Conservation (phyloP, 2,888 invertebrate genomes). For the Pollenia griseotomentosa region DNA sequence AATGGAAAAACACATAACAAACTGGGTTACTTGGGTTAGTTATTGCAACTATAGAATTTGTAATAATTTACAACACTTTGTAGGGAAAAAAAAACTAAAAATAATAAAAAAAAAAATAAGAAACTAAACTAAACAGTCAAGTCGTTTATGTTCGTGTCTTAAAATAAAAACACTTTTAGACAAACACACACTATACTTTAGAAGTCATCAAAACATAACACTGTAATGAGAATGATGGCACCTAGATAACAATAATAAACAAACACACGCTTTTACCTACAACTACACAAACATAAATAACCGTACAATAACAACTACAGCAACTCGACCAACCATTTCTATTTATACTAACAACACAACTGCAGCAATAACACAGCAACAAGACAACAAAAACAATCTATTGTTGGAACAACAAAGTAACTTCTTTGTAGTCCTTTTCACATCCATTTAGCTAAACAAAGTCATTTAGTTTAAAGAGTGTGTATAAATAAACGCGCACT, state of each 20-base stretch:
- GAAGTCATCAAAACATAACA: constrained; percentile 54
- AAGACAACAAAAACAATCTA: constrained; percentile 35
- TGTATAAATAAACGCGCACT: background rate
- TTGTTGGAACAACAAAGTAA: constrained; percentile 44
- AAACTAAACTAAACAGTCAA: background rate
- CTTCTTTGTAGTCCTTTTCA: constrained; percentile 37
- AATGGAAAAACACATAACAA: constrained; percentile 31
- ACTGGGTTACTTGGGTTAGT: constrained; percentile 64
- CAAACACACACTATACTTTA: constrained; percentile 24
- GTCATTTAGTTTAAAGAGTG: constrained; percentile 18
- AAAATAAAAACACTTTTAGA: background rate
- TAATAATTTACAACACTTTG: constrained; percentile 51
- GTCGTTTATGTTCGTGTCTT: constrained; percentile 28
- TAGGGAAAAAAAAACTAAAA: background rate
- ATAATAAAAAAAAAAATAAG: background rate
- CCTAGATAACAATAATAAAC: constrained; percentile 47
- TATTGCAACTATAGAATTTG: constrained; percentile 40
- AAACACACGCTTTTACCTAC: constrained; percentile 4
- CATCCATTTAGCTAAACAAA: constrained; percentile 19
- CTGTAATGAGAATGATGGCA: constrained; percentile 64
- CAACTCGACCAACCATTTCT: constrained; percentile 25
- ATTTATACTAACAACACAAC: constrained; percentile 22
- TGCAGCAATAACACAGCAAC: constrained; percentile 37
- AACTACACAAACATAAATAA: constrained; percentile 26
- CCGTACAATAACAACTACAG: constrained; percentile 14